phyloP scores from a whole-genome alignment of 1,140 invertebrate genomes.

The Caenorhabditis inopinata region DNA sequence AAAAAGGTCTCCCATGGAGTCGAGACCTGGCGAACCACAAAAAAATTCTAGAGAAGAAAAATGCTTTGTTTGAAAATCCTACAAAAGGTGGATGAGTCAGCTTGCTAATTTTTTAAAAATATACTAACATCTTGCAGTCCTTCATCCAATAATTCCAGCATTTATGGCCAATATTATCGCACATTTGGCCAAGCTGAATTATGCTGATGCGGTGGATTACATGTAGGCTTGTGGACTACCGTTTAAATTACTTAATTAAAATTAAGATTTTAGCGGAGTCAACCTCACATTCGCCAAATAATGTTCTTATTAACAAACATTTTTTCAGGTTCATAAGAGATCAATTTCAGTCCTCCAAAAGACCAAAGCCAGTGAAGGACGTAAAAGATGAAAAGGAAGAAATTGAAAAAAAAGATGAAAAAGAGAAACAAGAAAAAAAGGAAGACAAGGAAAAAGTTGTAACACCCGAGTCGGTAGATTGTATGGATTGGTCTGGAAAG shows the following conservation, averaged over 20 bases:
- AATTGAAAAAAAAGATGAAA: no score
- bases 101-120: not conserved
- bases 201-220: not conserved
- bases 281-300: not conserved
- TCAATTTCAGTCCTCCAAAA: not conserved
- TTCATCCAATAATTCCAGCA: not conserved
- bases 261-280: not conserved
- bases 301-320: not conserved
- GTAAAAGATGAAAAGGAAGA: no score
- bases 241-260: no score
- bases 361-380: no score
- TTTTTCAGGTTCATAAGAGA: not conserved
- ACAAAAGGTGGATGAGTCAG: not conserved
- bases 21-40: not conserved
- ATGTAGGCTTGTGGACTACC: not conserved
- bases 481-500: conserved; percentile 18
- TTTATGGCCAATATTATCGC: not conserved
- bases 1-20: not conserved
- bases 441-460: not conserved
- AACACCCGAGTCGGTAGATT: not conserved
- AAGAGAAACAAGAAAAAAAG: no score
- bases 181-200: not conserved
- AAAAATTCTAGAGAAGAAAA: not conserved
- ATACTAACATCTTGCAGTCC: not conserved
- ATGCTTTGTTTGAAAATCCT: not conserved